A percentile compares a stretch with the other conserved stretches of the same genome.
Evolutionary conservation across 2,888 invertebrate species (phyloP).

Genomic region (Drosophila fulvimacula): DNA sequence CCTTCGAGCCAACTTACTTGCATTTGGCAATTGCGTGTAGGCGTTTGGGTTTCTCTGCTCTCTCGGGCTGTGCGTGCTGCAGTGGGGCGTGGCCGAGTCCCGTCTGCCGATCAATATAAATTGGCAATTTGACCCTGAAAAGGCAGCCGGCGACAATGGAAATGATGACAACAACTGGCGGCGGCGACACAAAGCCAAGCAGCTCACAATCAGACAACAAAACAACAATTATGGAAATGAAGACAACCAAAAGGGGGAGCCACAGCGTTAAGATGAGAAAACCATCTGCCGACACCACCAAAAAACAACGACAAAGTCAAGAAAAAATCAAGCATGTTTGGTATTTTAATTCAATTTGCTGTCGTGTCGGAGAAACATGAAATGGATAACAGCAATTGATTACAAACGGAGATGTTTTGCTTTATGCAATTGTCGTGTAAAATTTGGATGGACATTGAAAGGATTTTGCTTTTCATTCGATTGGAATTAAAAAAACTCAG

Average conservation of each 20-base stretch:
- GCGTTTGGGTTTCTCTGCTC: conserved; percentile 39
- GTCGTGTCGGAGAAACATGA: conserved; percentile 47
- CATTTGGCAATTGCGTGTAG: conserved; percentile 26
- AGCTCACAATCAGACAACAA: conserved; percentile 46
- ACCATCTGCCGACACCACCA: conserved; percentile 50
- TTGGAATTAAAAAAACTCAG: not conserved
- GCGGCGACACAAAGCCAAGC: conserved; percentile 49
- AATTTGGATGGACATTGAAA: not conserved
- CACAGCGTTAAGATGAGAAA: conserved; percentile 12
- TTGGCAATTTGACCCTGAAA: conserved; percentile 79
- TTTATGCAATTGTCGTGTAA: not conserved
- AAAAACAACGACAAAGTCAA: conserved; percentile 30
- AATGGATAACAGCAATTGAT: conserved; percentile 43
- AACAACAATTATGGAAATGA: conserved; percentile 72
- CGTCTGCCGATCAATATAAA: conserved; percentile 71
- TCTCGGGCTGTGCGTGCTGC: conserved; percentile 12
- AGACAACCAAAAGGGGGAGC: conserved; percentile 19
- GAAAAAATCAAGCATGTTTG: conserved; percentile 47
- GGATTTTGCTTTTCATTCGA: conserved; percentile 11
- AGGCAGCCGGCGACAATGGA: conserved; percentile 55
- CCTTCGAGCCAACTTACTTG: not conserved
- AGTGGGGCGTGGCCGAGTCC: conserved; percentile 25
- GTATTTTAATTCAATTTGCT: conserved; percentile 73
- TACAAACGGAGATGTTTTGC: conserved; percentile 5
- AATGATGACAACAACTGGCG: conserved; percentile 36